Percentiles rank a stretch among this genome's conserved stretches.
phyloP scores from a whole-genome alignment of 1,140 invertebrate species.

The Neoseiulus cucumeris region DNA sequence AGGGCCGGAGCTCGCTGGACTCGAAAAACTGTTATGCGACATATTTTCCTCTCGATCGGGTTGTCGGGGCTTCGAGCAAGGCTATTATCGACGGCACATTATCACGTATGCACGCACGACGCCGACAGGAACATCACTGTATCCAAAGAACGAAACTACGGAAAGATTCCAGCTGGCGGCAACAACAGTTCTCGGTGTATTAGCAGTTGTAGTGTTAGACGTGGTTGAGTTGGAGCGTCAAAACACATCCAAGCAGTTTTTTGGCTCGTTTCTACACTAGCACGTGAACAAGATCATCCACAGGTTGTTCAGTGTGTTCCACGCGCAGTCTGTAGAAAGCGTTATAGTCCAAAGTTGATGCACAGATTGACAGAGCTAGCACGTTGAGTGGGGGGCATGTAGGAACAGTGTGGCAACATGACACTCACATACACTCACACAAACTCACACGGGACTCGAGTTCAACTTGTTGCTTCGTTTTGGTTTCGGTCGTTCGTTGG shows the following conservation, averaged over 20 bases:
- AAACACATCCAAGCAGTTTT: too few species aligned
- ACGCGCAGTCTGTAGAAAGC: not conserved
- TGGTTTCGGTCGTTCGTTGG: not conserved
- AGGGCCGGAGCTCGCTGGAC: not conserved
- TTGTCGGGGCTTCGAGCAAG: not conserved
- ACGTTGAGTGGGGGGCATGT: not conserved
- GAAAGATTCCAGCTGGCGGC: not conserved
- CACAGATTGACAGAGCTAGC: not conserved
- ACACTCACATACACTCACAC: not conserved
- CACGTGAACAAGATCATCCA: not conserved
- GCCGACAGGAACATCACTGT: not conserved
- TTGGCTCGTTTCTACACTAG: too few species aligned
- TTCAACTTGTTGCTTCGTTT: not conserved
- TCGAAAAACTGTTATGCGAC: constrained; percentile 8
- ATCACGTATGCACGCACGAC: not conserved
- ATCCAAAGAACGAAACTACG: not conserved
- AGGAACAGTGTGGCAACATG: not conserved
- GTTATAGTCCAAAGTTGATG: not conserved
- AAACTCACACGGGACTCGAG: not conserved
- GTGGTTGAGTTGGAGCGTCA: not conserved
- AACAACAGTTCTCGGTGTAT: not conserved
- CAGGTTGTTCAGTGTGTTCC: not conserved
- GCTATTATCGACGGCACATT: not conserved
- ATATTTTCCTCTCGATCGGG: not conserved
- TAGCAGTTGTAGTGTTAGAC: not conserved